Base-by-base conservation (phyloP, 1,140 invertebrate genomes). In the Lepidostoma basale region DNA sequence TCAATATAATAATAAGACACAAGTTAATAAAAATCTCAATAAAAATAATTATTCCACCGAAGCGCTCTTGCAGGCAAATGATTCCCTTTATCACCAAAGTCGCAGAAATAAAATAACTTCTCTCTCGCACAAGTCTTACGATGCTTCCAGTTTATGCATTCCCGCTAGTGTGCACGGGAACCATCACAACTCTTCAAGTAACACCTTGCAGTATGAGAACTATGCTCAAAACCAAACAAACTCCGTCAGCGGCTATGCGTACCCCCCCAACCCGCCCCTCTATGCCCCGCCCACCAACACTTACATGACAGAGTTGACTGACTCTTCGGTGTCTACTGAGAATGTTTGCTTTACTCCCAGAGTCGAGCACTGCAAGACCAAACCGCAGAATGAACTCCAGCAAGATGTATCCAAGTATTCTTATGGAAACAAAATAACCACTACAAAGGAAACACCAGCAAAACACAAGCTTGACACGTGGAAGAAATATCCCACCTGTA, bases 41-140 rank as follows among this genome's bases (percentile, higher is more conserved):
- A 84, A 84, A 56, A 85, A 82, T 44, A 85, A 84, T 74, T 85
- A 86, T 49, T 85, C 84, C 3, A 84, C 85, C 0, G 85, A 86
- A 64, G 81, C 84, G 6, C 68, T 86, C 5, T 84, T 86, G 28
- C 78, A 79, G 9, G 77, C 73, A 5, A 81, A 74, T 30, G 76
- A 68, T 62, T 26, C 39, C 2, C 42, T 52, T 9, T 64, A 69
- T 54, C 62, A 68, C 10, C 54, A 54, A 12, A 62, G 33, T 54
- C 25, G 62, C 8, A 68, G 58, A 58, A 45, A 72, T 16, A 65
- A 66, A 36, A 33, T 36, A 2, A 20, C n/a, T 44, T 66, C 52
- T 1, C 23, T 16, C 23, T 6, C n/a, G 22, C 5, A 26, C 4
- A 71, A 71, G 30, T 30, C 22, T 14, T 67, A 71, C 56, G 69